Percentiles rank a stretch among this genome's conserved stretches.
These are phyloP conservation scores for Tethea ocularis DNA, from an alignment of 2,888 invertebrate species.

Conservation along the genomic window DNA sequence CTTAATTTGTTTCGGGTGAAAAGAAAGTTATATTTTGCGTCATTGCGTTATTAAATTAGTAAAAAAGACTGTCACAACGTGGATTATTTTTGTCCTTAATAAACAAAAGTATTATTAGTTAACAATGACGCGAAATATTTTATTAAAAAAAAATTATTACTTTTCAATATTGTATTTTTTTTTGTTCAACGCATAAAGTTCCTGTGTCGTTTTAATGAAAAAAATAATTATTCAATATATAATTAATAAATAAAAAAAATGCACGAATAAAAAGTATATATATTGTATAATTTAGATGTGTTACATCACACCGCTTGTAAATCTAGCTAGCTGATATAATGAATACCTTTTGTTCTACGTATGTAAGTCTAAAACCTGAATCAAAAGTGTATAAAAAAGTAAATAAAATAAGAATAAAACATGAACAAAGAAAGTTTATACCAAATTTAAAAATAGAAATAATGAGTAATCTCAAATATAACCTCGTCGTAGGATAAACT, in stretches of 20 bases:
- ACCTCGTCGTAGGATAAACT: constrained; percentile 1
- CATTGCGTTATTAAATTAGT: too few species aligned
- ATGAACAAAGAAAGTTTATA: constrained; percentile 1
- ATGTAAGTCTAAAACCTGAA: constrained; percentile 7
- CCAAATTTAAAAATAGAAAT: constrained; percentile 8
- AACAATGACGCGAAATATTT: background rate
- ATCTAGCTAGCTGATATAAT: constrained; percentile 39
- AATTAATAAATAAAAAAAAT: background rate
- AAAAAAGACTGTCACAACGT: too few species aligned
- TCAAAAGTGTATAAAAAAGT: background rate
- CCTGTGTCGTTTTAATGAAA: background rate
- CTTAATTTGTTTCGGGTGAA: background rate
- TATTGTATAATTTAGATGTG: constrained; percentile 17
- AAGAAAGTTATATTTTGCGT: too few species aligned
- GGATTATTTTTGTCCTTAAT: too few species aligned
- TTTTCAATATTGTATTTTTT: background rate
- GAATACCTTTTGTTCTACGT: constrained; percentile 8
- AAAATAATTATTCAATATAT: background rate
- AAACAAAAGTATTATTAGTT: too few species aligned
- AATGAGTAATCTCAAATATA: constrained; percentile 12
- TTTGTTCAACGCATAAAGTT: constrained; percentile 2
- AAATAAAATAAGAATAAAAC: constrained; percentile 7
- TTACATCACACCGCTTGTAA: constrained; percentile 36
- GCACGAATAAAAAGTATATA: constrained; percentile 12
- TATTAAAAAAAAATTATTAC: too few species aligned